Evolutionary conservation across 1,140 invertebrate genomes (phyloP).

Genomic region (Ceratoteleas bidentatus): DNA sequence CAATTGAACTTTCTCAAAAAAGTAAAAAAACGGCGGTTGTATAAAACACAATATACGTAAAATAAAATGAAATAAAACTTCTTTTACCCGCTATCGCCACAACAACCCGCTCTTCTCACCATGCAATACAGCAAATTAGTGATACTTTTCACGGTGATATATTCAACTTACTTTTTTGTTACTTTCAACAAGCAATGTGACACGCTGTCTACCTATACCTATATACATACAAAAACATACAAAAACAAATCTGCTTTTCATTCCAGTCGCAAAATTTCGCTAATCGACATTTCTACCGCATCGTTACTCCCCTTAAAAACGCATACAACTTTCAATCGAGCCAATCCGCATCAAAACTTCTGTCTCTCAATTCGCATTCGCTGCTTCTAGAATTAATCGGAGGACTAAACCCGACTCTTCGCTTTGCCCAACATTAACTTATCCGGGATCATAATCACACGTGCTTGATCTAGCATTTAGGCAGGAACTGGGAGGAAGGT

Average conservation of each 20-base stretch:
- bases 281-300: no score
- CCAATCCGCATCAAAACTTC: no score
- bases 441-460: conserved; percentile 70
- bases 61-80: no score
- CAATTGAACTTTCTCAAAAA: no score
- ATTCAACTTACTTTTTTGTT: conserved; percentile 40
- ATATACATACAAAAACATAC: conserved; percentile 1
- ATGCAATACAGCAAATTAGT: neutral
- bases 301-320: no score
- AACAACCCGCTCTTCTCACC: no score
- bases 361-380: conserved; percentile 1
- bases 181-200: conserved; percentile 35
- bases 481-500: conserved; percentile 6
- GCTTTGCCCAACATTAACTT: conserved; percentile 30
- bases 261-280: no score
- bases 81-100: no score
- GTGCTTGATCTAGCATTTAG: conserved; percentile 72
- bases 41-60: no score
- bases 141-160: conserved; percentile 2
- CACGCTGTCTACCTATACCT: conserved; percentile 20
- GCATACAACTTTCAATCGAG: no score
- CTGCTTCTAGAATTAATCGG: conserved; percentile 45
- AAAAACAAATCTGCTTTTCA: no score
- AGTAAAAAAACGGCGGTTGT: no score
- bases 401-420: conserved; percentile 17